Conservation (phyloP, 2,797 vertebrate genomes). For the Peromyscus melanophrys region DNA sequence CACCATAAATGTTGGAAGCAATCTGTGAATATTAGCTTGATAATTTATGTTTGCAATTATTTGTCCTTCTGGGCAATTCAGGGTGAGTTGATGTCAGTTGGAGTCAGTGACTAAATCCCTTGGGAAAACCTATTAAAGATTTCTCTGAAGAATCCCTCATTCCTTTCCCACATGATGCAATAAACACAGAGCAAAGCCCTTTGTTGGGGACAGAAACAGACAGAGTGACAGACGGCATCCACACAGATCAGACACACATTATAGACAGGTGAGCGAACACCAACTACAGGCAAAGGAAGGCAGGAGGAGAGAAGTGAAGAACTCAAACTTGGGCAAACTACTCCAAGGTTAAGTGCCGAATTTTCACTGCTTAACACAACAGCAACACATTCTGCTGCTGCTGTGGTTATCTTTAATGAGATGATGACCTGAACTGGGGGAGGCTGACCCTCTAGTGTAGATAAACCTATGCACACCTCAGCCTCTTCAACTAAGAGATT, state of each 20-base stretch:
- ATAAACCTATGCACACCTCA: background rate
- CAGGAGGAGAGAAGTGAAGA: background rate
- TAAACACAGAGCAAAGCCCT: background rate
- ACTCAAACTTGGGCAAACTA: background rate
- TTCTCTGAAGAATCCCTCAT: background rate
- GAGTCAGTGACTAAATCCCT: background rate
- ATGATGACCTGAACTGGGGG: background rate
- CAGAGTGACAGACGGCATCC: background rate
- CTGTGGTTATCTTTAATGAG: background rate
- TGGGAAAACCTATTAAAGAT: background rate
- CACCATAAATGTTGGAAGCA: background rate
- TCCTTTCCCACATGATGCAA: background rate
- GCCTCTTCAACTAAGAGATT: background rate
- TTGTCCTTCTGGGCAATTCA: background rate
- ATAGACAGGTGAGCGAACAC: background rate
- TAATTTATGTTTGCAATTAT: background rate
- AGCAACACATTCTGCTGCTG: background rate
- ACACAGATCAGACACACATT: background rate
- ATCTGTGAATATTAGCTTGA: background rate
- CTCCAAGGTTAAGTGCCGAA: background rate
- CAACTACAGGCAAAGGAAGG: background rate
- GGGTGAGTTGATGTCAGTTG: background rate
- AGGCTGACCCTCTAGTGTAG: background rate
- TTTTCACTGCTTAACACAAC: background rate
- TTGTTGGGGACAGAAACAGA: background rate